phyloP scores from a whole-genome alignment of 2,888 invertebrate species.

The Thyatira batis region DNA sequence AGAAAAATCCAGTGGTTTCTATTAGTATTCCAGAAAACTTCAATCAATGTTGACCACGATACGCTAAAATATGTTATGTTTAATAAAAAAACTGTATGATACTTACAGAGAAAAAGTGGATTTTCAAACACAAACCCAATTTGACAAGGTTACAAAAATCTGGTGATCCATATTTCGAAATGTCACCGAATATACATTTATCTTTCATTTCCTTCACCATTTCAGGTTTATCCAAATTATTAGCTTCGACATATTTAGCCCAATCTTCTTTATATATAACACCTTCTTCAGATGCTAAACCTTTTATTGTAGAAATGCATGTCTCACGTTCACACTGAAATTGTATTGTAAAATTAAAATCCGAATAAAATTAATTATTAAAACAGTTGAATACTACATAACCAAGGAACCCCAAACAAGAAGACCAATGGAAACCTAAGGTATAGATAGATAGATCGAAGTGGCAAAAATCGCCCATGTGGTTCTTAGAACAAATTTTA shows the following conservation, averaged over 20 bases:
- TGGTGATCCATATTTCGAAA: conserved; percentile 24
- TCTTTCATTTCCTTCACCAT: conserved; percentile 18
- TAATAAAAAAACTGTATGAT: background rate
- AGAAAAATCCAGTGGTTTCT: too few relatives aligned
- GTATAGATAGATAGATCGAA: too few relatives aligned
- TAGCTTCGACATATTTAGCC: conserved; percentile 9
- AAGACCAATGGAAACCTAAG: too few relatives aligned
- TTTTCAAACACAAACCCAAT: conserved; percentile 21
- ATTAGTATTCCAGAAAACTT: too few relatives aligned
- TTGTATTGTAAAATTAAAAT: background rate
- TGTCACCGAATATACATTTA: conserved; percentile 33
- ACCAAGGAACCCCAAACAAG: too few relatives aligned
- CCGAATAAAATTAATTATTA: too few relatives aligned
- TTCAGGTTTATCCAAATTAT: conserved; percentile 16
- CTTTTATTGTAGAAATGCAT: conserved; percentile 28
- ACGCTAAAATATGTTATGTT: too few relatives aligned
- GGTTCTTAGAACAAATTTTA: too few relatives aligned
- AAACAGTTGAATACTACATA: too few relatives aligned
- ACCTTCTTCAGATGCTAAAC: conserved; percentile 30
- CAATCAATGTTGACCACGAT: too few relatives aligned
- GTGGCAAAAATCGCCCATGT: too few relatives aligned
- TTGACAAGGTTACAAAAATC: conserved; percentile 35
- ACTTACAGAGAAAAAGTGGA: conserved; percentile 24
- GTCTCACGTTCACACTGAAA: conserved; percentile 14
- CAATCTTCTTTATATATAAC: conserved; percentile 30